These are phyloP conservation scores for Anagyrus pseudococci DNA, from an alignment of 2,888 invertebrate genomes.

Conservation along the genomic window DNA sequence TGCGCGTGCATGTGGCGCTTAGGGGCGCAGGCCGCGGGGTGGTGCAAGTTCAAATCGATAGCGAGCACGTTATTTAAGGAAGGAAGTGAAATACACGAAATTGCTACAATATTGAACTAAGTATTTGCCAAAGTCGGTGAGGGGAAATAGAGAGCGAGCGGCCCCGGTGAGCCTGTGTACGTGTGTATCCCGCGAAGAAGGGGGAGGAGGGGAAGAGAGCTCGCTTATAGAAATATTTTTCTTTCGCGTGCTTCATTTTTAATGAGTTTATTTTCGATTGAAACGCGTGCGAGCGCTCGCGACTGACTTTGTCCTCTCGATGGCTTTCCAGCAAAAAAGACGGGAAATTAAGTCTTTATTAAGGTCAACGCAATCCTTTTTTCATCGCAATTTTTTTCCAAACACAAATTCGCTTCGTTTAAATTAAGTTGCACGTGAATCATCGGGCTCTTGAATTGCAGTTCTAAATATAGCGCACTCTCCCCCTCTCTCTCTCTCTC, in stretches of 20 bases:
- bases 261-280: conserved; percentile 6
- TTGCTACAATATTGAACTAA: conserved; percentile 33
- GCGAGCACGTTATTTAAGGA: conserved; percentile 27
- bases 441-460: conserved; percentile 15
- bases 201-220: too few species aligned
- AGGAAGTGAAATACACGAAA: conserved; percentile 32
- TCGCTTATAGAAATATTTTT: too few species aligned
- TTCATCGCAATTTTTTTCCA: conserved; percentile 9
- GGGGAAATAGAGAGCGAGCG: too few species aligned
- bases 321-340: not conserved
- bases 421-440: conserved; percentile 23
- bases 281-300: too few species aligned
- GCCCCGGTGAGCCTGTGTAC: not conserved
- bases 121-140: conserved; percentile 29
- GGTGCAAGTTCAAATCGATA: conserved; percentile 24
- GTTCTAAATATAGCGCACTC: conserved; percentile 27
- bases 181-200: not conserved
- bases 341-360: conserved; percentile 8
- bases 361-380: not conserved
- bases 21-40: not conserved
- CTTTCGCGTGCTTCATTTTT: not conserved
- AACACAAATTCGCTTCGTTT: conserved; percentile 17
- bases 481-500: not conserved
- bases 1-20: not conserved
- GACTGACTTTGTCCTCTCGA: too few species aligned